Conservation (phyloP, 2,113 vertebrate species). For the Myotis brandtii region DNA sequence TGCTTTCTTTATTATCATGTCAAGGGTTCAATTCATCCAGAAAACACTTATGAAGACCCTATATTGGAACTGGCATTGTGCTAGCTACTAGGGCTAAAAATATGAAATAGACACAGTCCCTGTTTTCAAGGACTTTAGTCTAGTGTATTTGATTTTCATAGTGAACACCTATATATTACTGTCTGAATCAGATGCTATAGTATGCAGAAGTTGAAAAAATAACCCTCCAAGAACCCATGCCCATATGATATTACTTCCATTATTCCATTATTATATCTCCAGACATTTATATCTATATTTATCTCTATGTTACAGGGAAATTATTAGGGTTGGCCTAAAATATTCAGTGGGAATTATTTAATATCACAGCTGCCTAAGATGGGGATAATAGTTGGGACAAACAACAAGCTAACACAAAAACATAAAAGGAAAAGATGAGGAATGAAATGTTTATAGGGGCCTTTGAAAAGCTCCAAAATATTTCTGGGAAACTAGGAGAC, state of each 20-base stretch:
- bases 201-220: not conserved
- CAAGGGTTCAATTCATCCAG: not conserved
- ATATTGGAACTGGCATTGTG: not conserved
- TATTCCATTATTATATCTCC: not conserved
- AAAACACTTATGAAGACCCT: not conserved
- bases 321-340: not conserved
- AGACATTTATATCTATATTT: not conserved
- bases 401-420: not conserved
- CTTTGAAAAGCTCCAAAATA: not conserved
- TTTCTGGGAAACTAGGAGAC: not conserved
- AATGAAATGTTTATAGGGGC: not conserved
- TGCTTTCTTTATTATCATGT: not conserved
- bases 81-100: not conserved
- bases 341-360: not conserved
- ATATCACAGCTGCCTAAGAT: not conserved
- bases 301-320: not conserved
- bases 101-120: not conserved
- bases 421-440: not conserved
- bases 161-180: not conserved
- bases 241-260: not conserved
- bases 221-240: not conserved
- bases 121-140: not conserved
- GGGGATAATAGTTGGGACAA: not conserved
- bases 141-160: not conserved
- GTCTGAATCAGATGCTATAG: not conserved